These are phyloP conservation scores for Drosophila longiperda DNA, from an alignment of 2,888 invertebrate species.

Conservation along the genomic window DNA sequence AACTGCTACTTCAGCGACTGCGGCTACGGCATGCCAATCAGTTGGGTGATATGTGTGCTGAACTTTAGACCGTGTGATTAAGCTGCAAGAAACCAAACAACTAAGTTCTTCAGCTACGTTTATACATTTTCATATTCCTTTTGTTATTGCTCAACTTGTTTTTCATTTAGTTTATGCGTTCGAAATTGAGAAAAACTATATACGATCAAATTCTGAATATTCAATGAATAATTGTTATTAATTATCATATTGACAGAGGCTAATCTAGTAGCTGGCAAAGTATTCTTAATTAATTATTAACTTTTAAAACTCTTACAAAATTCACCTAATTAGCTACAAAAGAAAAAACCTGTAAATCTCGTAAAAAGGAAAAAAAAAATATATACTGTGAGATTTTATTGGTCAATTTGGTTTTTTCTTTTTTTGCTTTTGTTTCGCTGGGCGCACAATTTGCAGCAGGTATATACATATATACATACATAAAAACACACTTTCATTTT, in stretches of 20 bases:
- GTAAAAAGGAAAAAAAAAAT: conserved; percentile 26
- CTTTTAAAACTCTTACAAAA: conserved; percentile 20
- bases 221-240: not conserved
- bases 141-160: not conserved
- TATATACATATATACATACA: conserved; percentile 17
- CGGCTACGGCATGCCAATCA: conserved; percentile 60
- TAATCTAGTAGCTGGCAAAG: not conserved
- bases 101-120: conserved; percentile 7
- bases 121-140: not conserved
- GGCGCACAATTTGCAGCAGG: conserved; percentile 45
- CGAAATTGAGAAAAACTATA: not conserved
- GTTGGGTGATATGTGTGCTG: conserved; percentile 50
- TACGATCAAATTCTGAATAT: not conserved
- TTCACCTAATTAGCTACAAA: conserved; percentile 39
- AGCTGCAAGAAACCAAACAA: conserved; percentile 38
- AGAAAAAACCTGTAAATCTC: conserved; percentile 31
- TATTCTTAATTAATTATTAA: not conserved
- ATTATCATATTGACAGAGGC: not conserved
- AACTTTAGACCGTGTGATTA: conserved; percentile 52
- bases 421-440: conserved; percentile 47
- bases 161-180: not conserved
- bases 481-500: conserved; percentile 73
- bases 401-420: conserved; percentile 56
- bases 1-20: conserved; percentile 35
- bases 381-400: conserved; percentile 66